Percentiles rank a stretch among this genome's conserved stretches.
These are phyloP conservation scores for Pedetes capensis DNA, from an alignment of 2,113 vertebrate species.

Conservation along the genomic window DNA sequence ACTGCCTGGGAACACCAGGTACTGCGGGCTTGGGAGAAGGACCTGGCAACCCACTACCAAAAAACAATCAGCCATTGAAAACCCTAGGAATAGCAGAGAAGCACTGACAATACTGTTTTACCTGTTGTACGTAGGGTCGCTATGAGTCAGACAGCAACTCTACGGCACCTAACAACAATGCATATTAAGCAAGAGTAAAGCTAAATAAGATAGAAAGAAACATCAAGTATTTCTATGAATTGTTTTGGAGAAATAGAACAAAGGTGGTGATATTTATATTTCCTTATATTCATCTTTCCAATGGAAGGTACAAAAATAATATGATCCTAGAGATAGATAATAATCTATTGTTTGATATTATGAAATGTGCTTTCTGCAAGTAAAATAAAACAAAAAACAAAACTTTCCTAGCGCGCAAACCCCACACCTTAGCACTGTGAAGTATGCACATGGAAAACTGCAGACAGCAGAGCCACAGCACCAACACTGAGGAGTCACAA, in stretches of 20 bases:
- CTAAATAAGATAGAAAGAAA: neutral
- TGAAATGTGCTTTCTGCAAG: neutral
- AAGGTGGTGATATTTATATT: neutral
- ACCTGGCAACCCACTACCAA: too few species aligned
- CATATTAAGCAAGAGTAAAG: neutral
- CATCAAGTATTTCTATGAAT: neutral
- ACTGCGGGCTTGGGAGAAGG: too few species aligned
- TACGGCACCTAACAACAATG: too few species aligned
- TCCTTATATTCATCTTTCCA: conserved; percentile 3
- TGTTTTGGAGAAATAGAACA: conserved; percentile 27
- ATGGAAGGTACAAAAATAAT: conserved; percentile 41
- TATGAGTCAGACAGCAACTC: too few species aligned
- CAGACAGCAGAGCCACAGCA: neutral
- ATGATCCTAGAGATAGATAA: neutral
- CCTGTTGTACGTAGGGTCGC: too few species aligned
- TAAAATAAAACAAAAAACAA: neutral
- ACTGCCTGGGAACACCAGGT: too few species aligned
- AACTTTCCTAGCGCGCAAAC: neutral
- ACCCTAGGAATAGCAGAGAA: too few species aligned
- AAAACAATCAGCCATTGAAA: too few species aligned
- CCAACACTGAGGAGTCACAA: neutral
- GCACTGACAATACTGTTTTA: too few species aligned
- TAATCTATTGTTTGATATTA: neutral
- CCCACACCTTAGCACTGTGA: neutral
- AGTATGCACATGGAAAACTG: neutral